A percentile compares a stretch with the other conserved stretches of the same genome.
Conservation (phyloP, 2,888 invertebrate genomes). For the Isoperla grammatica region DNA sequence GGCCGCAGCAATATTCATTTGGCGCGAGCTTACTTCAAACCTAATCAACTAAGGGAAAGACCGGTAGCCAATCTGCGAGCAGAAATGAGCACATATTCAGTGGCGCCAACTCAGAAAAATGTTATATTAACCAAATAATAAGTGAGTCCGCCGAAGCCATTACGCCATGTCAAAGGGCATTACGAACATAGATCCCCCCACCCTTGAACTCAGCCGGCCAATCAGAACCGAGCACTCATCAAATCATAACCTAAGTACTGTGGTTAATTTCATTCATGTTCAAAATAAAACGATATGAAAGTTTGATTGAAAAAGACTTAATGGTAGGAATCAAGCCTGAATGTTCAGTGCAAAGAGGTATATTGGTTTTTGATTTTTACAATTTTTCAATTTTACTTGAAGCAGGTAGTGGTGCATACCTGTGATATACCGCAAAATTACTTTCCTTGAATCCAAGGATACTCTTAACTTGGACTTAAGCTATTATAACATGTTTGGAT, state of each 20-base stretch:
- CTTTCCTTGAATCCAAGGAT: no score
- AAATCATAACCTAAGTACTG: background rate
- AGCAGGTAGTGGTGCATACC: no score
- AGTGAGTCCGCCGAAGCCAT: conserved; percentile 10
- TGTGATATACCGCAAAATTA: no score
- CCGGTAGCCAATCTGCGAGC: conserved; percentile 17
- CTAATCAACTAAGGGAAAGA: conserved; percentile 24
- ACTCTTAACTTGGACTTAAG: no score
- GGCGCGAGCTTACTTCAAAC: no score
- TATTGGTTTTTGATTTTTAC: conserved; percentile 8
- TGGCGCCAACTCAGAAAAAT: conserved; percentile 11
- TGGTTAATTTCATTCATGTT: background rate
- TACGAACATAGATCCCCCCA: background rate
- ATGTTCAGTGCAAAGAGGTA: background rate
- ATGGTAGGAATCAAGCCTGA: background rate
- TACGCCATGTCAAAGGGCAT: conserved; percentile 20
- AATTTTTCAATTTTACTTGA: background rate
- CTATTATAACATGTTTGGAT: no score
- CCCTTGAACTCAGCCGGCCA: background rate
- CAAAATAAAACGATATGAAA: background rate
- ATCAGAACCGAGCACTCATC: background rate
- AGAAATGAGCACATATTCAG: conserved; percentile 2
- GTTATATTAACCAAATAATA: conserved; percentile 19
- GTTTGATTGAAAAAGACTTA: conserved; percentile 14
- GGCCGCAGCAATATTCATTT: no score